Conservation (phyloP, 2,797 vertebrate species). For the Buphagus erythrorhynchus region DNA sequence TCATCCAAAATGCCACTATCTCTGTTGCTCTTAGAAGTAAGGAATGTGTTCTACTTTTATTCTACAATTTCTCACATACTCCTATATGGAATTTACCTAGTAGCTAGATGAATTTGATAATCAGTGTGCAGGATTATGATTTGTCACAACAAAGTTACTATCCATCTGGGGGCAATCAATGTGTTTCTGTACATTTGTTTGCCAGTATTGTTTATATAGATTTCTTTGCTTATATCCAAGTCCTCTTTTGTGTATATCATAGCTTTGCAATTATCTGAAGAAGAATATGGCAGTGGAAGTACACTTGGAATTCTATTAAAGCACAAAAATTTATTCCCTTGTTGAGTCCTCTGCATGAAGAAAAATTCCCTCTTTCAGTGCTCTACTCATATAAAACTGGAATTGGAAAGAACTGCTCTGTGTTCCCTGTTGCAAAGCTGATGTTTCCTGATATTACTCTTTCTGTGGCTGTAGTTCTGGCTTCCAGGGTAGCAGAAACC, state of each 20-base stretch:
- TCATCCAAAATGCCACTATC: background rate
- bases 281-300: background rate
- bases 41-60: background rate
- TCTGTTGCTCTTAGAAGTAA: background rate
- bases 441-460: slow-evolving; percentile 20
- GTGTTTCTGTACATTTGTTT: background rate
- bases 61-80: background rate
- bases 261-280: background rate
- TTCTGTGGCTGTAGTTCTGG: slow-evolving; percentile 27
- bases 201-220: background rate
- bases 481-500: background rate
- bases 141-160: background rate
- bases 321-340: background rate
- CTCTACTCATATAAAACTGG: background rate
- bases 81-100: background rate
- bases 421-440: background rate
- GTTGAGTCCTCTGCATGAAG: background rate
- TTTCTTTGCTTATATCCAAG: background rate
- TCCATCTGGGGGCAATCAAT: background rate
- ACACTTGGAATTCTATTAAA: background rate
- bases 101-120: background rate
- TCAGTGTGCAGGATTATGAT: background rate
- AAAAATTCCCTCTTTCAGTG: background rate
- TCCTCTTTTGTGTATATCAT: background rate
- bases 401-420: slow-evolving; percentile 14